Base-by-base conservation (phyloP, 2,888 invertebrate genomes). In the Criorhina ranunculi region DNA sequence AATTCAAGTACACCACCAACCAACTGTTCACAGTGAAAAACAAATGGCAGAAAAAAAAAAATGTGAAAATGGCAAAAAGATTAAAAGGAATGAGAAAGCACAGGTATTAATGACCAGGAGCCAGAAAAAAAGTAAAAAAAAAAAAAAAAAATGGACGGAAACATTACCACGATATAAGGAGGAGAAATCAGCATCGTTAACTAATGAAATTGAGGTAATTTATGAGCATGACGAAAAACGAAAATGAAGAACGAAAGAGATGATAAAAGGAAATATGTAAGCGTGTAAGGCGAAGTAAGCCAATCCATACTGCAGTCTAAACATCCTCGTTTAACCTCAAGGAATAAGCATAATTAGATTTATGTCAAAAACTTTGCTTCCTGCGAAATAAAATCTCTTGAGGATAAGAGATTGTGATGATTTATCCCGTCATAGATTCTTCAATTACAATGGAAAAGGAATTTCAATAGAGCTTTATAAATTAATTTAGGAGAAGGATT, bases 81-180 rank as follows among this genome's bases (percentile, higher is more conserved):
- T 60, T 42, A 69, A 78, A 70, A 53, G 19, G 44, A 78, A 62
- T 49, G 29, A 19, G 31, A 5, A 12, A 46, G 46, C 7, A 29
- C 69, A 11, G 44, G 37, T 46, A 70, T 57, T 62, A 70, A 70
- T 33, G 78, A 62, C 51, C 33, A 17, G 2, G 33, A 35, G 44
- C 15, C 12, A 29, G 31, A 70, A 46, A 37, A 31, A 29, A 53
- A 49, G 12, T 17, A 46, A 53, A 29, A 12, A 24, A 24, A 24
- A 24, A 24, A 24, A 24, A 3, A 1, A 24, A 24, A n/a, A n/a
- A n/a, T n/a, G n/a, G n/a, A n/a, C n/a, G 24, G 24, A 24, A 24
- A 24, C 24, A 24, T 24, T 24, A 24, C 4, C 44, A 44, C 2
- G 35, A 24, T 35, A 46, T 29, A 33, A 40, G 17, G 9, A 49